Base-by-base conservation (phyloP, 2,113 vertebrate species). In the Galbula dea region DNA sequence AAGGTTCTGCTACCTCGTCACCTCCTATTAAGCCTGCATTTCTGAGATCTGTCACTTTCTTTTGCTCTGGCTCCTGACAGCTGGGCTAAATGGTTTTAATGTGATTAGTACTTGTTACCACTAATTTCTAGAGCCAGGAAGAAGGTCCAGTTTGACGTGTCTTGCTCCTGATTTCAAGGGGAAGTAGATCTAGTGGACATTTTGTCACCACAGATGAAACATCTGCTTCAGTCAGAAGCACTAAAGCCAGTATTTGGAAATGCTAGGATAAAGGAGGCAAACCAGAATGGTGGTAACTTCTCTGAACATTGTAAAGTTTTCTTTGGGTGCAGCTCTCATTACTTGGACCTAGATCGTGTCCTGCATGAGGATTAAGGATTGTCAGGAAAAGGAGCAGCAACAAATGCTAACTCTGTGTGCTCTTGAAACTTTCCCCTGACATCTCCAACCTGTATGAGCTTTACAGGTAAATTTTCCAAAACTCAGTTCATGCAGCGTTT, bases 1-100 rank as follows among this genome's bases (percentile, higher is more conserved):
- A 94, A 93, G 93, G 93, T 94, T 96, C 93, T 93, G 63, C 93
- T 94, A 94, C 71, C 82, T 94, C 76, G n/a, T 96, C 96, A 94
- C 84, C 75, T 96, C 95, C 95, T 95, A 95, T 96, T 92, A 96
- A 92, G 87, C 10, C 0, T 96, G 95, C 76, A 19, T 80, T 88
- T 89, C 75, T 96, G 93, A 96, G 78, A 77, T 87, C 91, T 88
- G 87, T 94, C 24, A 3, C 81, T 92, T 96, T 85, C 62, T 77
- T 87, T 88, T 94, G 78, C 87, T 83, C 82, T 89, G 51, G 17
- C 65, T 91, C 46, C 32, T 36, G 77, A 61, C 68, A 89, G 79
- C 71, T 21, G 5, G 59, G 43, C 84, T 93, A 89, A 94, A 82
- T 74, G 71, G 46, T 61, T 87, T 94, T 59, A 83, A 69, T 71